phyloP scores from a whole-genome alignment of 2,797 vertebrate genomes.

The Dromococcyx pavoninus region DNA sequence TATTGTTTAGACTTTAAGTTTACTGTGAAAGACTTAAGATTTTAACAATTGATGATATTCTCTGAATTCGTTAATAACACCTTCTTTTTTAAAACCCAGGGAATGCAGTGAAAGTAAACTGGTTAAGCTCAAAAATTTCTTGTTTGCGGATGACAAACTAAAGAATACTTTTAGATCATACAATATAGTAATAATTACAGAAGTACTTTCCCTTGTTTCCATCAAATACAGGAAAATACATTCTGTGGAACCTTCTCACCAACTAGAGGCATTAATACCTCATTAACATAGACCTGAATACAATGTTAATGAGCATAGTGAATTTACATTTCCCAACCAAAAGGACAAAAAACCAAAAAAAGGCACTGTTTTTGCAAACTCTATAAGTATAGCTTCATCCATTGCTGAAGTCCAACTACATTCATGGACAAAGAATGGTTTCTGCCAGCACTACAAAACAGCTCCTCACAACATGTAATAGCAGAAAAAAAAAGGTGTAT shows the following conservation, averaged over 20 bases:
- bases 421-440: neutral
- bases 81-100: neutral
- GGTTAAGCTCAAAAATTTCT: neutral
- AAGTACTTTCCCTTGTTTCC: neutral
- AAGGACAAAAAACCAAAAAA: neutral
- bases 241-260: neutral
- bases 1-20: conserved; percentile 77
- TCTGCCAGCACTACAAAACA: neutral
- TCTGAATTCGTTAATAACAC: conserved; percentile 35
- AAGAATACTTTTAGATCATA: neutral
- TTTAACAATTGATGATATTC: conserved; percentile 70
- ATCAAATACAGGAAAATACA: neutral
- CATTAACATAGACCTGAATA: conserved; percentile 30
- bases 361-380: neutral
- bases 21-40: conserved; percentile 76
- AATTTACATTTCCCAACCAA: conserved; percentile 28
- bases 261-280: neutral
- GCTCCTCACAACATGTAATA: neutral
- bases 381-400: neutral
- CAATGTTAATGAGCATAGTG: neutral
- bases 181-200: neutral
- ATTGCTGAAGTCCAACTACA: neutral
- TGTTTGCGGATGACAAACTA: neutral
- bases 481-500: neutral
- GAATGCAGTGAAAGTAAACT: neutral